Conservation (phyloP, 1,140 invertebrate species). For the Trichogramma pretiosum region DNA sequence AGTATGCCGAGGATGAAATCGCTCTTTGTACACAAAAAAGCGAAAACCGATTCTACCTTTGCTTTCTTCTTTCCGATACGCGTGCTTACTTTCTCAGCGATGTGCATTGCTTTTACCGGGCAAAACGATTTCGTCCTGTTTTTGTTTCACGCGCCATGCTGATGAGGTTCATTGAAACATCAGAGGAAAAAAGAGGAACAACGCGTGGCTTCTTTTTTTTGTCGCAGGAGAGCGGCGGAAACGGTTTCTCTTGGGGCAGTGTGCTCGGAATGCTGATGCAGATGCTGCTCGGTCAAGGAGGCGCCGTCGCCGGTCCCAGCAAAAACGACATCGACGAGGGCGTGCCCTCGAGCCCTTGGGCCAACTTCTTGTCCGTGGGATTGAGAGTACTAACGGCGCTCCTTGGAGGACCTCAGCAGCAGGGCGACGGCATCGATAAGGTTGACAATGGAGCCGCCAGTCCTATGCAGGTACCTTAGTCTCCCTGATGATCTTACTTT, state of each 20-base stretch:
- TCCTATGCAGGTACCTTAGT: slow-evolving; percentile 71
- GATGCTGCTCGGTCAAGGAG: slow-evolving; percentile 62
- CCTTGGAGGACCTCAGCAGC: slow-evolving; percentile 59
- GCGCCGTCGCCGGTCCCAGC: slow-evolving; percentile 56
- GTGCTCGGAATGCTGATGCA: slow-evolving; percentile 79
- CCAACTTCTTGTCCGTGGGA: slow-evolving; percentile 71
- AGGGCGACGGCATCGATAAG: slow-evolving; percentile 76
- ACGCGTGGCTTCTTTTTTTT: no score
- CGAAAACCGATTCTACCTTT: no score
- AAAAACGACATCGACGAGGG: slow-evolving; percentile 68
- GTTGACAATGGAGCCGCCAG: slow-evolving; percentile 67
- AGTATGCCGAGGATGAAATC: no score
- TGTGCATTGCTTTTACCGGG: no score
- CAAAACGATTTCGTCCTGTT: no score
- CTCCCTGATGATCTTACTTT: slow-evolving; percentile 15
- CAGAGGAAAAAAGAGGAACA: no score
- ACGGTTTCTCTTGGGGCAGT: slow-evolving; percentile 76
- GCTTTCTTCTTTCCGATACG: no score
- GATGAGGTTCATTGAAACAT: no score
- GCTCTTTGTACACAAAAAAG: no score
- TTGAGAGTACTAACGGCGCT: slow-evolving; percentile 75
- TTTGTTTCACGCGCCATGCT: no score
- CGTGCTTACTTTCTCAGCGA: no score
- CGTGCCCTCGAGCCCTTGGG: slow-evolving; percentile 67
- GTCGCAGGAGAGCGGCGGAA: slow-evolving; percentile 48